A percentile compares a stretch with the other conserved stretches of the same genome.
These are phyloP conservation scores for Meloidogyne exigua DNA, from an alignment of 1,140 invertebrate species.

Conservation along the genomic window DNA sequence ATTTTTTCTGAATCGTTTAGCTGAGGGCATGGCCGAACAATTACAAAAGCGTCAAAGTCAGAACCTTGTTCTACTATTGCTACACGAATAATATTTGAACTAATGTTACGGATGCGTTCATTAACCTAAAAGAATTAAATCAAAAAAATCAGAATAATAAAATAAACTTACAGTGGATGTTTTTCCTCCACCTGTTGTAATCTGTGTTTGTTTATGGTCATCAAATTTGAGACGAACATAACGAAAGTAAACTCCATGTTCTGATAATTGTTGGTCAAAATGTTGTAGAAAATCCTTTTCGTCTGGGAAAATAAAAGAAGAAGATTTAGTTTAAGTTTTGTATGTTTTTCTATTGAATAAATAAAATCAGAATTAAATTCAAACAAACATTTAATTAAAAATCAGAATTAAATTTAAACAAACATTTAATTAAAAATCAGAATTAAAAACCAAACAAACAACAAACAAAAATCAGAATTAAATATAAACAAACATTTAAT, in stretches of 20 bases:
- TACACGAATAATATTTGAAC: constrained; percentile 9
- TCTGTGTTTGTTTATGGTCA: neutral
- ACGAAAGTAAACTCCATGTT: neutral
- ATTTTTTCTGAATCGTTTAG: constrained; percentile 8
- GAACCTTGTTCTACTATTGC: constrained; percentile 6
- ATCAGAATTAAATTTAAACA: neutral
- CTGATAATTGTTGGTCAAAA: neutral
- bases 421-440: constrained; percentile 1
- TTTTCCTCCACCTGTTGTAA: constrained; percentile 4
- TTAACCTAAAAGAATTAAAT: neutral
- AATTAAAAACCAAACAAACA: constrained; percentile 10
- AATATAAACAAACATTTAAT: neutral
- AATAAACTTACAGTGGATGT: neutral
- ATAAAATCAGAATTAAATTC: too few relatives aligned
- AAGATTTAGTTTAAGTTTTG: neutral
- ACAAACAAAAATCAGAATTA: too few relatives aligned
- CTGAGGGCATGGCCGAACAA: constrained; percentile 8
- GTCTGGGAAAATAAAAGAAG: neutral
- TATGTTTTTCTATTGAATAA: too few relatives aligned
- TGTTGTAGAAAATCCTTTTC: constrained; percentile 6
- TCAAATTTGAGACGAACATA: constrained; percentile 6
- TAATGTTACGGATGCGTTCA: neutral
- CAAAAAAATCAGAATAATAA: neutral
- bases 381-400: neutral
- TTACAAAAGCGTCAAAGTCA: constrained; percentile 8